Conservation (phyloP, 2,113 vertebrate genomes). For the Gnathonemus echidnorhynchus region DNA sequence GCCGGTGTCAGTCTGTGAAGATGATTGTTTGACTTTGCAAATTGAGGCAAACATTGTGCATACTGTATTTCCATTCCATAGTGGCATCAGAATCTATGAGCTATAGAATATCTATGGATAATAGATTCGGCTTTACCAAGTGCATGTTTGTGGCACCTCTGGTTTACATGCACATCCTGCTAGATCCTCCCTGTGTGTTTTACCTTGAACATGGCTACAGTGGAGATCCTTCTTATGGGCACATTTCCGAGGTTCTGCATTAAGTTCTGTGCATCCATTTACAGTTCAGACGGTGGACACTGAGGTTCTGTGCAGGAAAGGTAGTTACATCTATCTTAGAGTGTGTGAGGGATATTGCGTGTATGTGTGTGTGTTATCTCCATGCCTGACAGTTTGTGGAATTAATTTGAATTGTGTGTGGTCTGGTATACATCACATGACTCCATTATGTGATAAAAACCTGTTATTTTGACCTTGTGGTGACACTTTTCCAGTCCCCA, state of each 20-base stretch:
- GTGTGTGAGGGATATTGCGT: not conserved
- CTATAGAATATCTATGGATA: not conserved
- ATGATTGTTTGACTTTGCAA: not conserved
- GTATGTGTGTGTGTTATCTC: not conserved
- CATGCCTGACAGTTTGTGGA: no score
- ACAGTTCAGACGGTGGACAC: not conserved
- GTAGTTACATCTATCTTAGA: not conserved
- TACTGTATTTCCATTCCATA: not conserved
- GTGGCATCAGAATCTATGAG: not conserved
- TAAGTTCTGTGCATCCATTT: not conserved
- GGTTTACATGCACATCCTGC: not conserved
- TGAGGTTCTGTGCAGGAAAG: not conserved
- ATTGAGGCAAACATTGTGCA: not conserved
- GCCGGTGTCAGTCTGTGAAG: not conserved
- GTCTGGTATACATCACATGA: not conserved
- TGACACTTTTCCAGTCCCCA: no score
- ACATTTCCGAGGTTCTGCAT: not conserved
- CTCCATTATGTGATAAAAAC: not conserved
- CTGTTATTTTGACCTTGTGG: not conserved
- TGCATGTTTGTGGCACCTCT: not conserved
- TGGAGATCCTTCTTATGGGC: not conserved
- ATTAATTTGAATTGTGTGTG: no score
- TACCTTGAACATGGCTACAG: not conserved
- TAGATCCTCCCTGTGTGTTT: not conserved
- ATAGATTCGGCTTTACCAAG: not conserved